Percentiles rank a stretch among this genome's conserved stretches.
These are phyloP conservation scores for Gallinago jamesoni DNA, from an alignment of 2,113 vertebrate genomes.

Conservation along the genomic window DNA sequence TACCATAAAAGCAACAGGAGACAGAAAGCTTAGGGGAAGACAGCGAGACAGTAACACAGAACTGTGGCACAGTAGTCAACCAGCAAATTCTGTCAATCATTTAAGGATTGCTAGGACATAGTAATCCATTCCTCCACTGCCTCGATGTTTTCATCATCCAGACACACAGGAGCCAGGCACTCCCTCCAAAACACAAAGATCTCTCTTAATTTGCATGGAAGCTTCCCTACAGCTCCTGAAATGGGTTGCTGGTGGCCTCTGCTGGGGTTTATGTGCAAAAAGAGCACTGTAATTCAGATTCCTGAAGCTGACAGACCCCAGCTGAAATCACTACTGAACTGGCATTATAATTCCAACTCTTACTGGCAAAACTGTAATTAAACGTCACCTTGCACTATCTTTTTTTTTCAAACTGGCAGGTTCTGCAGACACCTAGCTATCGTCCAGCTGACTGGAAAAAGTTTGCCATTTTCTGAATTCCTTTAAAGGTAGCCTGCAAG, in stretches of 20 bases:
- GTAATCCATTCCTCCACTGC: not conserved
- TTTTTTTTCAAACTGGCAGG: not conserved
- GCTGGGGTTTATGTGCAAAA: constrained; percentile 47
- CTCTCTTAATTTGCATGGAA: not conserved
- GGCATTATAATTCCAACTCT: not conserved
- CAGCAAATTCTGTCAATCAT: not conserved
- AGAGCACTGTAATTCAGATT: not conserved
- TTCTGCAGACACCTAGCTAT: not conserved
- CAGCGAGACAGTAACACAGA: not conserved
- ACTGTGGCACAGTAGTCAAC: not conserved
- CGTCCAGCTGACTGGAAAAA: not conserved
- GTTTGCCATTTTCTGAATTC: not conserved
- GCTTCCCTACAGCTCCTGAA: not conserved
- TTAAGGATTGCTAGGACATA: not conserved
- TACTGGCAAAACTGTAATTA: not conserved
- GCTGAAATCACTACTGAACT: not conserved
- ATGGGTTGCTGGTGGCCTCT: constrained; percentile 56
- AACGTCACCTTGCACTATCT: not conserved
- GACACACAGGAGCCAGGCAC: not conserved
- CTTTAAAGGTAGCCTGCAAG: not conserved
- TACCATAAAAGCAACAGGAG: not conserved
- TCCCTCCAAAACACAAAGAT: not conserved
- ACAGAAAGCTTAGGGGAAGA: not conserved
- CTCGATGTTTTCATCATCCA: not conserved
- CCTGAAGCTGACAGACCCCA: not conserved